Conservation (phyloP, 2,888 invertebrate genomes). For the Eremobia ochroleuca region DNA sequence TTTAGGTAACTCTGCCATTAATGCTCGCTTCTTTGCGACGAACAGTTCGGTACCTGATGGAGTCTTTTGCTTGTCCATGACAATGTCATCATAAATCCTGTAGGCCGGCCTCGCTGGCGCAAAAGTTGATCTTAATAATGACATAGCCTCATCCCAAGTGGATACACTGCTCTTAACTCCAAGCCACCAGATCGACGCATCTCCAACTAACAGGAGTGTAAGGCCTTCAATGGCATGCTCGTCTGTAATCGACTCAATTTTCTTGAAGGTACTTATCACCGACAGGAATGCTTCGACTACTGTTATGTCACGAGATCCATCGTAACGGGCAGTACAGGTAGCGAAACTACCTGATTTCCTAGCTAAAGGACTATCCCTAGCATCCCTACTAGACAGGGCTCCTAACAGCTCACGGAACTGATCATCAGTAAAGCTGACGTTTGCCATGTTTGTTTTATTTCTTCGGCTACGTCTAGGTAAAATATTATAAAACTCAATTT, state of each 20-base stretch:
- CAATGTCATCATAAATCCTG: conserved; percentile 10
- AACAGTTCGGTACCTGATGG: conserved; percentile 1
- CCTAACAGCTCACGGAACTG: conserved; percentile 21
- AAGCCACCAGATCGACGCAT: conserved; percentile 24
- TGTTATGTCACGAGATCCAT: conserved; percentile 2
- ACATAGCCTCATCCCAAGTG: not conserved
- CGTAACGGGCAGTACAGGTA: conserved; percentile 11
- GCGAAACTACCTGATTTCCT: conserved; percentile 13
- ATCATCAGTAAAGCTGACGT: conserved; percentile 30
- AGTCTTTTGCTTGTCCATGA: conserved; percentile 4
- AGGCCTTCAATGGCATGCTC: conserved; percentile 27
- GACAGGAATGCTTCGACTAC: conserved; percentile 24
- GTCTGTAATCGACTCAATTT: conserved; percentile 5
- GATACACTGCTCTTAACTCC: not conserved
- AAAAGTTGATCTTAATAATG: conserved; percentile 1
- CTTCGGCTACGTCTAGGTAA: conserved; percentile 30
- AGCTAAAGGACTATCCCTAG: not conserved
- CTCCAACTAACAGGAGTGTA: conserved; percentile 5
- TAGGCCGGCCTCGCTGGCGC: conserved; percentile 31
- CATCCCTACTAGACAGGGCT: not conserved
- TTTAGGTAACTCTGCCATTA: conserved; percentile 20
- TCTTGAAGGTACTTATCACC: conserved; percentile 2
- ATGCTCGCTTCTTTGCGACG: conserved; percentile 21
- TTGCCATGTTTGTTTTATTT: conserved; percentile 15
- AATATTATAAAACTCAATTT: not conserved